Evolutionary conservation across 1,140 invertebrate genomes (phyloP), one percentile per base, ranked within the genome.

Genomic region (Matsumurasca onukii): DNA sequence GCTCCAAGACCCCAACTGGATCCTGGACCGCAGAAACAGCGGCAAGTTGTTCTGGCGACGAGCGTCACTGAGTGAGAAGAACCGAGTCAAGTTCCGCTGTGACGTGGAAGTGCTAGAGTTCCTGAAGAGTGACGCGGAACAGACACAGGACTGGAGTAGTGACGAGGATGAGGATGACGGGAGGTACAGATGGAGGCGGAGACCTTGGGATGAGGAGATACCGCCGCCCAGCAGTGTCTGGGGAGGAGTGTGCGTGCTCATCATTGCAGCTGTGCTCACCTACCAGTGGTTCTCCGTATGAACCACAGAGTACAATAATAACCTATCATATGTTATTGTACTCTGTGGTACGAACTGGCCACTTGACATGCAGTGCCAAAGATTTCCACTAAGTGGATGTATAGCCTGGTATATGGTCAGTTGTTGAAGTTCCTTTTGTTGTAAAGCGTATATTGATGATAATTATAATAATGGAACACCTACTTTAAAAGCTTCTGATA

Each of bases 51-150:
- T 82, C 31, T 76, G 82, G 71, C 71, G 81, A 22, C 74, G 82
- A 3, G 77, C 81, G 70, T 79, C 57, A 5, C 3, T 31, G 1
- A 48, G 79, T 76, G 69, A 74, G 73, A 30, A 75, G 76, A 70
- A 70, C 17, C 72, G 78, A 1, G 80, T 83, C 9, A 81, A 80
- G 59, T 83, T 83, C 67, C 77, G 79, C 1, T 82, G 80, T 74
- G 80, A 82, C 70, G 81, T 82, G 22, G 81, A 83, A 57, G 79
- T 83, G 2, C 76, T 78, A 2, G 82, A 83, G 67, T 83, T 78
- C 73, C 78, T 80, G 70, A 73, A 77, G 30, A 77, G 78, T 62
- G 80, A 82, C 61, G 79, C 81, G 25, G 78, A 80, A 67, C 68
- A 67, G 15, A 39, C 31, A 22, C 67, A 70, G 3, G 62, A 64